Evolutionary conservation across 2,797 vertebrate genomes (phyloP).

Genomic region (Acridotheres tristis): DNA sequence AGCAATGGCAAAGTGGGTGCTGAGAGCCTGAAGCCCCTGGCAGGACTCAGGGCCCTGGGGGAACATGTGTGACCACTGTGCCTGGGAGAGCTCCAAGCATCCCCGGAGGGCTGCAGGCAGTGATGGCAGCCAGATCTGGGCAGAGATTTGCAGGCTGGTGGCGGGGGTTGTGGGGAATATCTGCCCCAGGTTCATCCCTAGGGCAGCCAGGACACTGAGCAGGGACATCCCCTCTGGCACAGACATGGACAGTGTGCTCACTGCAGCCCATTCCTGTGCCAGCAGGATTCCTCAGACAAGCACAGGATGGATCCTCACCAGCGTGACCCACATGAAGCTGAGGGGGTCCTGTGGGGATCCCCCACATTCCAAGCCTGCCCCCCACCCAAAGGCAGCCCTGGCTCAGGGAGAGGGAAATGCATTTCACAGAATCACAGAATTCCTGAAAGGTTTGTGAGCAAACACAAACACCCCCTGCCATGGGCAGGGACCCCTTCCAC

Average conservation of each 20-base stretch:
- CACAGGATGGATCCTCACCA: not conserved
- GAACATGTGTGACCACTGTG: fast-evolving
- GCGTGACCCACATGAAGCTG: fast-evolving
- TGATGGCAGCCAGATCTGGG: not conserved
- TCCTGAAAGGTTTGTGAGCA: not conserved
- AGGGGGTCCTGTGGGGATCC: not conserved
- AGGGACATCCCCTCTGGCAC: not conserved
- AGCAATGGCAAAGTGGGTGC: not conserved
- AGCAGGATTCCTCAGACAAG: not conserved
- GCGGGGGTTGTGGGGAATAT: not conserved
- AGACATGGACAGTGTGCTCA: fast-evolving
- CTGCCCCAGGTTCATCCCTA: not conserved
- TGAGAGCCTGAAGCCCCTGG: not conserved
- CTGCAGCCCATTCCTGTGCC: not conserved
- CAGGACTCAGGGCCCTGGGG: fast-evolving
- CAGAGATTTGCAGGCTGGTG: not conserved
- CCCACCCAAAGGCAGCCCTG: not conserved
- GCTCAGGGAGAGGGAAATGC: not conserved
- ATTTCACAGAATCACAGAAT: not conserved
- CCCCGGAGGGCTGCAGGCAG: fast-evolving
- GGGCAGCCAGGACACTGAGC: not conserved
- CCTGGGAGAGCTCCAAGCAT: not conserved
- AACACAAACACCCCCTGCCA: not conserved
- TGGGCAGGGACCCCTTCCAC: not conserved
- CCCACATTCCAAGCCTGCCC: fast-evolving